Evolutionary conservation across 2,113 vertebrate species (phyloP).

Genomic region (Muntiacus muntjak): DNA sequence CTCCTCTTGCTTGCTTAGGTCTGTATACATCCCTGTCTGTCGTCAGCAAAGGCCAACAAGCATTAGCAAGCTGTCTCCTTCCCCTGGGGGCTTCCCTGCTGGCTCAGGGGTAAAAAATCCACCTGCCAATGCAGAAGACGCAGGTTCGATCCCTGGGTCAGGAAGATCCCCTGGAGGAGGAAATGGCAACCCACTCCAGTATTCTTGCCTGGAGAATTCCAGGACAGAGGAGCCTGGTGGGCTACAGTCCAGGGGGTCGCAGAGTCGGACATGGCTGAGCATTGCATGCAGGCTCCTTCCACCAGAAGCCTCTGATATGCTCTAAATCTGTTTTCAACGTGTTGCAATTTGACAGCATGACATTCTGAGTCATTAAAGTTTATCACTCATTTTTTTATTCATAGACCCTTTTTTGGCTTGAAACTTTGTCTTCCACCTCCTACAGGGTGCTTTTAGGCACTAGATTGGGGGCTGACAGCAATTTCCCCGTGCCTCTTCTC

Average conservation of each 20-base stretch:
- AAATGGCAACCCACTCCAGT: neutral
- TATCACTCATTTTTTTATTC: neutral
- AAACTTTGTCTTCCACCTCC: neutral
- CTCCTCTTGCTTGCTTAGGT: neutral
- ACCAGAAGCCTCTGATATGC: neutral
- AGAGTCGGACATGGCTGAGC: neutral
- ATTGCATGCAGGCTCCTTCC: neutral
- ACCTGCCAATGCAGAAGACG: neutral
- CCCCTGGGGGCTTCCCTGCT: neutral
- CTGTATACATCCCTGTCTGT: neutral
- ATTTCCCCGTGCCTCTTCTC: neutral
- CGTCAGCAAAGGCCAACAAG: neutral
- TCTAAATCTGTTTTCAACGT: neutral
- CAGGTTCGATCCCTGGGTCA: neutral
- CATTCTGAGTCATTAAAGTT: neutral
- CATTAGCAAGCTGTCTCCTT: neutral
- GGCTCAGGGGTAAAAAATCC: neutral
- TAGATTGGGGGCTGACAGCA: fast-evolving
- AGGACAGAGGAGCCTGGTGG: neutral
- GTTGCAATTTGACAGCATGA: neutral
- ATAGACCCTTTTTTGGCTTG: neutral
- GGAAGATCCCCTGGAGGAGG: neutral
- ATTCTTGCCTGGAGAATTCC: neutral
- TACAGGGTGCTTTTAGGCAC: fast-evolving
- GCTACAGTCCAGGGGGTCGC: neutral